Base-by-base conservation (phyloP, 2,797 vertebrate genomes). In the Falco peregrinus region DNA sequence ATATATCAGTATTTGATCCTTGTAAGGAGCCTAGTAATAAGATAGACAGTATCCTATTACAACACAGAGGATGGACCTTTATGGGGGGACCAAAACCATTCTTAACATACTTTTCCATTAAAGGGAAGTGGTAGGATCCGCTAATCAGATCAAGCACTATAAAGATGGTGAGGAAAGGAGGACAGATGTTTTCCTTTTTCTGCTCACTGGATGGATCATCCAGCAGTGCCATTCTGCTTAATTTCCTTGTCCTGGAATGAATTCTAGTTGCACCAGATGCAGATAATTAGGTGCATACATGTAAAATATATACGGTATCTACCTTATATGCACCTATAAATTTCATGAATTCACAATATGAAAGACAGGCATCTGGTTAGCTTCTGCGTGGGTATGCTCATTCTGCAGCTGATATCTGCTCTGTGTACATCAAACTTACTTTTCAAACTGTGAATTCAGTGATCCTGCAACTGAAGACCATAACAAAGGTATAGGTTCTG, bases 11-110 rank as follows among this genome's bases (percentile, higher is more conserved):
- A 56, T 64, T 63, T 80, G 26, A 20, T 75, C 28, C 33, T 41
- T 53, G 22, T 56, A 25, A 50, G 35, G 17, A 76, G 5, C 16
- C 26, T 54, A 59, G 29, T 35, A 74, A 43, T 12, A 60, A 26
- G 13, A 25, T 29, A 80, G 11, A 39, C 1, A 76, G 7, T 7
- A 59, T 67, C 9, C 35, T 86, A 24, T 11, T 86, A 25, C 16
- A 85, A 50, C 26, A 63, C 5, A 67, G 18, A 90, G 4, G 17
- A 57, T 21, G 15, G 20, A 43, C 4, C 3, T 21, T 84, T 57
- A 16, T 1, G 2, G 8, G 8, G 14, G 3, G 2, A 33, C 11
- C 4, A 0, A 87, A 89, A 10, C 2, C 0, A 24, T 80, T 83
- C 61, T 56, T 28, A 56, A 35, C 7, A 47, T 13, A 17, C 7